Conservation (phyloP, 2,888 invertebrate genomes). For the Drosophila mimetica region DNA sequence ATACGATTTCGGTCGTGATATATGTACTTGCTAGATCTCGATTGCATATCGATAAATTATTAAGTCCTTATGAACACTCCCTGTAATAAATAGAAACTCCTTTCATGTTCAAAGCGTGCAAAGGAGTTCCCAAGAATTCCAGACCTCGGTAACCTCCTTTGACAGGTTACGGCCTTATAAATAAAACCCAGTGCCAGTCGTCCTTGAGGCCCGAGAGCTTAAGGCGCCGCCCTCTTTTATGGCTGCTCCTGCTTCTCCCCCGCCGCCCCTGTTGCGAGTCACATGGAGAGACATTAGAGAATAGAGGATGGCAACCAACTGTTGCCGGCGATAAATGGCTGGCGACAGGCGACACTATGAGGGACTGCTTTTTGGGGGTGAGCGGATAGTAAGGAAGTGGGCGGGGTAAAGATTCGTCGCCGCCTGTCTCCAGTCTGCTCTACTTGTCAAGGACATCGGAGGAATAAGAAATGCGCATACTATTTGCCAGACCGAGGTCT, state of each 20-base stretch:
- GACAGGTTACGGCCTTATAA: constrained; percentile 22
- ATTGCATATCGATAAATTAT: too few species aligned
- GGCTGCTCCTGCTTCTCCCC: background rate
- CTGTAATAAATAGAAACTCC: too few species aligned
- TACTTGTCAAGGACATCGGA: constrained; percentile 65
- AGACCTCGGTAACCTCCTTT: constrained; percentile 4
- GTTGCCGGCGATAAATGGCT: constrained; percentile 43
- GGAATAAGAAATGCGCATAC: constrained; percentile 70
- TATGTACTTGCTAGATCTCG: too few species aligned
- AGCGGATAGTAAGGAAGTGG: background rate
- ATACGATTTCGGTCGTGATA: too few species aligned
- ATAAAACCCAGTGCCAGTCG: constrained; percentile 19
- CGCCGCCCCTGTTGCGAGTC: background rate
- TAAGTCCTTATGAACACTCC: too few species aligned
- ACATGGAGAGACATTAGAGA: constrained; percentile 5
- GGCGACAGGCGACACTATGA: constrained; percentile 11
- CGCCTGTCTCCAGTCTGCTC: constrained; percentile 67
- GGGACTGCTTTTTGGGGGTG: background rate
- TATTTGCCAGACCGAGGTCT: constrained; percentile 25
- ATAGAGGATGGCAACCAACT: constrained; percentile 41
- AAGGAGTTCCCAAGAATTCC: constrained; percentile 5
- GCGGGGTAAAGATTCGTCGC: constrained; percentile 45
- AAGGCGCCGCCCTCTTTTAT: constrained; percentile 34
- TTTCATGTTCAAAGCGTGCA: background rate
- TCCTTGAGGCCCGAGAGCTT: constrained; percentile 30